These are phyloP conservation scores for Phoebastria nigripes DNA, from an alignment of 2,797 vertebrate genomes.

Conservation along the genomic window DNA sequence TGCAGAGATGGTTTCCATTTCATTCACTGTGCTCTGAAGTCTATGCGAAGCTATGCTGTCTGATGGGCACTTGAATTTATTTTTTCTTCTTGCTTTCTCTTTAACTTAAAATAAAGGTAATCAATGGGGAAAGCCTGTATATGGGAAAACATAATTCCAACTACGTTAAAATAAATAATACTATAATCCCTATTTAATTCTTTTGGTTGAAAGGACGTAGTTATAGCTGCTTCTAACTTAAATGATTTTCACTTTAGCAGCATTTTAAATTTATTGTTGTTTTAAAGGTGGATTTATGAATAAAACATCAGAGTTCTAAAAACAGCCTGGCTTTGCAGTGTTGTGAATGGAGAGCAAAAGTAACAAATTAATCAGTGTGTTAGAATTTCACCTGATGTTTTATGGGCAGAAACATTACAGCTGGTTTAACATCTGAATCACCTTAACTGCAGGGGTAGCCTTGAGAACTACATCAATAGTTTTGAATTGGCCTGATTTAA, in stretches of 20 bases:
- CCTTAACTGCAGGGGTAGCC: not conserved
- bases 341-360: not conserved
- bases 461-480: not conserved
- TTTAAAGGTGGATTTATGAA: constrained; percentile 5
- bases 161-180: not conserved
- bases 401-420: not conserved
- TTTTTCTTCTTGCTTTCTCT: not conserved
- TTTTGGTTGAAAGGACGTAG: not conserved
- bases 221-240: not conserved
- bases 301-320: not conserved
- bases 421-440: not conserved
- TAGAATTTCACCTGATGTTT: not conserved
- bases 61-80: not conserved
- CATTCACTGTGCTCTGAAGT: not conserved
- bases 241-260: not conserved
- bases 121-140: not conserved
- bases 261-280: not conserved
- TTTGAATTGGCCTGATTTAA: not conserved
- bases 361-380: not conserved
- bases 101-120: not conserved
- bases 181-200: not conserved
- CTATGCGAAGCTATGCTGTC: not conserved
- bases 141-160: not conserved
- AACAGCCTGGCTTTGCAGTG: not conserved
- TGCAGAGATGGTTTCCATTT: not conserved